Base-by-base conservation (phyloP, 2,888 invertebrate genomes). In the Oscheius sp. region DNA sequence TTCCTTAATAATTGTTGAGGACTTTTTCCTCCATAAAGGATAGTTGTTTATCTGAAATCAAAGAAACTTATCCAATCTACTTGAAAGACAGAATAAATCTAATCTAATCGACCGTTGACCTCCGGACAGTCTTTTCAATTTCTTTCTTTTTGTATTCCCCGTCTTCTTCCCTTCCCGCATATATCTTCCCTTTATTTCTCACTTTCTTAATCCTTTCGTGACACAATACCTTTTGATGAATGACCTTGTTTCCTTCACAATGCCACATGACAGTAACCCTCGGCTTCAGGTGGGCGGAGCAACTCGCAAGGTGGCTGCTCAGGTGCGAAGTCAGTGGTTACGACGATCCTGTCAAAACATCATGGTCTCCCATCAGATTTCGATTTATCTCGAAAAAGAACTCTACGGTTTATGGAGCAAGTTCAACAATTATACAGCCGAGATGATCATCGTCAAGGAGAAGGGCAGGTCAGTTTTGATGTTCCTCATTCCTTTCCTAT, bases 361-460 rank as follows among this genome's bases (percentile, higher is more conserved):
- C 26, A 50, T 50, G 50, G 28, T 20, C 22, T 22, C 47, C 50
- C 9, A 50, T 41, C 41, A 41, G 4, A n/a, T n/a, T n/a, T n/a
- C n/a, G n/a, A 20, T 41, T 6, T 4, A 14, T 20, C 33, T 59
- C 84, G 95, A 96, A 85, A 89, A 92, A 69, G 94, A 95, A 33
- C 33, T 54, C 2, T n/a, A 33, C 17, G 4, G 17, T 77, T 90
- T 96, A 9, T 97, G 96, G 96, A 90, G 92, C 67, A 91, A 94
- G 81, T 97, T 97, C 88, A 93, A 94, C 88, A 92, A 92, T 77
- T 92, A 94, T 81, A 95, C 94, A 77, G 96, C 95, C 87, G 96
- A 97, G 88, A 97, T 97, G 96, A 96, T 97, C 81, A 95, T 97
- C 84, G 97, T 96, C 36, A 96, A 96, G 88, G 94, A 93, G 87